These are phyloP conservation scores for Gracilinanus agilis DNA, from an alignment of 2,113 vertebrate species.

Conservation along the genomic window DNA sequence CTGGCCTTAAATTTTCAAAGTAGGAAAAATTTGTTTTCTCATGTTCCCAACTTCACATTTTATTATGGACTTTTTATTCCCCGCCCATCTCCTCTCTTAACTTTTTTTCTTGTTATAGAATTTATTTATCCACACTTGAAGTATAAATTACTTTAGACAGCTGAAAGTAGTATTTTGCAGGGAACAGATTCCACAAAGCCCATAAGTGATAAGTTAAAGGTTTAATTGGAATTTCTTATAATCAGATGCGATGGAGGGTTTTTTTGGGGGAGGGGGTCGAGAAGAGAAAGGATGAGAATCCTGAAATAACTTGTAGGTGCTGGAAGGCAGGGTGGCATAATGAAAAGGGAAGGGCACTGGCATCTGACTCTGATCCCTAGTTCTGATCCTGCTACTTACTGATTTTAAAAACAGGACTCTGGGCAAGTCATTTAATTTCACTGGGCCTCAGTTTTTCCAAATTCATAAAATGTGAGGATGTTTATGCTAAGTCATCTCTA, in stretches of 20 bases:
- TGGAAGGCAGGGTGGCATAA: not conserved
- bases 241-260: not conserved
- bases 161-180: not conserved
- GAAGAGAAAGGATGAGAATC: not conserved
- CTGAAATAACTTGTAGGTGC: not conserved
- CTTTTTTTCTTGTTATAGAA: not conserved
- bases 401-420: not conserved
- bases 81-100: not conserved
- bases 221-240: not conserved
- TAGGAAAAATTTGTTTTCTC: too few relatives aligned
- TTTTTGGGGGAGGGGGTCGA: not conserved
- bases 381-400: not conserved
- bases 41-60: too few relatives aligned
- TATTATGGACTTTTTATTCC: too few relatives aligned
- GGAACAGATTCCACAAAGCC: not conserved
- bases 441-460: not conserved
- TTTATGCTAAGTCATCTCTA: not conserved
- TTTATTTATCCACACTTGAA: not conserved
- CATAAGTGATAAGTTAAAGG: not conserved
- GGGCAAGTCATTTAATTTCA: not conserved
- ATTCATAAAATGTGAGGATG: not conserved
- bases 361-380: not conserved
- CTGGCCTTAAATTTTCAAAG: too few relatives aligned
- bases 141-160: not conserved
- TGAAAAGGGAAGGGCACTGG: too few relatives aligned